phyloP scores from a whole-genome alignment of 2,113 vertebrate genomes.

The Carollia perspicillata region DNA sequence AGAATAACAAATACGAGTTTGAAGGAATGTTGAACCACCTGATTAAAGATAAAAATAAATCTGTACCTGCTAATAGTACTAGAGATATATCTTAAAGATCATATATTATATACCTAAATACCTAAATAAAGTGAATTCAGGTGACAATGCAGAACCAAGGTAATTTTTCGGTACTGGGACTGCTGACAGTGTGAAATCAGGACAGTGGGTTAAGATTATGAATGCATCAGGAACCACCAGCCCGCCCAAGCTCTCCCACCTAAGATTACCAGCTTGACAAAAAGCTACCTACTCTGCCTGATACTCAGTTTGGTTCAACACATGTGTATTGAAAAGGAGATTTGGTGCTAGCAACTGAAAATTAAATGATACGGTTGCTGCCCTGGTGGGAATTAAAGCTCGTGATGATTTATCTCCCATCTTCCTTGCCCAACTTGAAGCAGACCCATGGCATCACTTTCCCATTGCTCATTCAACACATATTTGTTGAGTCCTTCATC shows the following conservation, averaged over 20 bases:
- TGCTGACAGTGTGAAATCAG: background rate
- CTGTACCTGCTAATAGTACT: background rate
- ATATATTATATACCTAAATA: background rate
- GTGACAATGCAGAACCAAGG: background rate
- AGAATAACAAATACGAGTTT: background rate
- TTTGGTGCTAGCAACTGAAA: background rate
- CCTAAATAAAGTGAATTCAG: background rate
- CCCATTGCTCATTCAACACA: background rate
- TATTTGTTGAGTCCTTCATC: background rate
- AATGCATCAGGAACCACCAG: background rate
- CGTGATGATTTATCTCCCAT: background rate
- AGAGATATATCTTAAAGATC: background rate
- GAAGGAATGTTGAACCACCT: background rate
- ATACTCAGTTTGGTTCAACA: background rate
- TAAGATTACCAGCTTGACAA: background rate
- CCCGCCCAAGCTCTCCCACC: background rate
- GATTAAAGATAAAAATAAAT: background rate
- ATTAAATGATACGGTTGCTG: background rate
- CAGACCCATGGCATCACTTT: background rate
- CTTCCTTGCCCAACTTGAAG: background rate
- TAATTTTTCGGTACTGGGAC: accelerated
- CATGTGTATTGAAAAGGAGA: background rate
- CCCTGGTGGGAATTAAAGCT: background rate
- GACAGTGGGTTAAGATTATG: background rate
- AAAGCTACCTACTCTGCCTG: background rate